phyloP scores from a whole-genome alignment of 2,113 vertebrate species.

The Puntigrus tetrazona region DNA sequence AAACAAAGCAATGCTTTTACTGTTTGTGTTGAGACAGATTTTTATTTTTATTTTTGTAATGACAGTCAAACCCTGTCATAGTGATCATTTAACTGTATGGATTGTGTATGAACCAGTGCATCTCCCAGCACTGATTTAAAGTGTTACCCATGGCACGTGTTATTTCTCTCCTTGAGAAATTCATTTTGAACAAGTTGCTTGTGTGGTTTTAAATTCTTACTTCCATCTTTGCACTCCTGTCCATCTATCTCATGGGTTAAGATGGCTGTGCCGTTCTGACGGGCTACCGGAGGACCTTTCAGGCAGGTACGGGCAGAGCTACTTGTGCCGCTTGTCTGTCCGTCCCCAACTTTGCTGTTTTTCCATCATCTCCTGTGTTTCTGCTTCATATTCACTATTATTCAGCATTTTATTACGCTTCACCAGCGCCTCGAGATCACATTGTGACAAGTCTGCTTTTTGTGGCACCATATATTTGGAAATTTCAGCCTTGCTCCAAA shows the following conservation, averaged over 20 bases:
- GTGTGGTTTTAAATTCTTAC: constrained; percentile 1
- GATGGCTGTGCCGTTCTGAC: constrained; percentile 72
- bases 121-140: background rate
- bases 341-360: constrained; percentile 9
- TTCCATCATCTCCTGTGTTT: background rate
- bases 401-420: constrained; percentile 1
- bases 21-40: too few species aligned
- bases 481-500: background rate
- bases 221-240: constrained; percentile 49
- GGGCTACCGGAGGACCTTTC: constrained; percentile 71
- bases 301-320: constrained; percentile 73
- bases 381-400: background rate
- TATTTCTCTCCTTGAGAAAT: background rate
- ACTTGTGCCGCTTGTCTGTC: constrained; percentile 68
- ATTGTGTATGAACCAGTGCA: too few species aligned
- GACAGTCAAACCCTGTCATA: too few species aligned
- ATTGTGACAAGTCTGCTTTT: background rate
- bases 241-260: constrained; percentile 58
- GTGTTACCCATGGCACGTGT: background rate
- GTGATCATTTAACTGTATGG: too few species aligned
- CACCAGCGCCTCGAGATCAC: background rate
- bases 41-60: too few species aligned
- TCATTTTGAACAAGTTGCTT: background rate
- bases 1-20: too few species aligned
- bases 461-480: background rate